phyloP scores from a whole-genome alignment of 1,140 invertebrate genomes.

The Ostrea denselamellosa region DNA sequence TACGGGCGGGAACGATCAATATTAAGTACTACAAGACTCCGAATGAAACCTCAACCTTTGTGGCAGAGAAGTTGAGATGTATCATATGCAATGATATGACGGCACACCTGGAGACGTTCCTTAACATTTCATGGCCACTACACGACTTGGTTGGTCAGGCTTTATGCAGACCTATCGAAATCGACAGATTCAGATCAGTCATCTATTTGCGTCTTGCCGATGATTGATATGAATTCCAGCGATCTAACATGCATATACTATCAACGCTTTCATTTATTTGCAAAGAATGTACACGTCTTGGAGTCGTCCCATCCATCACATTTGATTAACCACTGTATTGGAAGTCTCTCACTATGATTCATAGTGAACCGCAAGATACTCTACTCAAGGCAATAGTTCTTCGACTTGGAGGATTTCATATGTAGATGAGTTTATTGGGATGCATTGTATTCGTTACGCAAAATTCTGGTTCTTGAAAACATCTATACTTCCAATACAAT shows the following conservation, averaged over 20 bases:
- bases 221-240: conserved; percentile 68
- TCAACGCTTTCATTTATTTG: conserved; percentile 67
- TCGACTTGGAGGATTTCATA: conserved; percentile 63
- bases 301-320: conserved; percentile 61
- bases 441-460: conserved; percentile 58
- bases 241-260: conserved; percentile 68
- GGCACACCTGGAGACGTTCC: conserved; percentile 48
- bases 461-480: conserved; percentile 60
- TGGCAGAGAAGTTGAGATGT: conserved; percentile 15
- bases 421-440: conserved; percentile 62
- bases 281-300: conserved; percentile 50
- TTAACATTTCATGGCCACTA: conserved; percentile 47
- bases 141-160: conserved; percentile 43
- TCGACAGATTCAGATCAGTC: conserved; percentile 60
- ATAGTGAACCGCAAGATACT: conserved; percentile 48
- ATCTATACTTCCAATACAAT: conserved; percentile 67
- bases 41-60: neutral
- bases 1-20: conserved; percentile 48
- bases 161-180: conserved; percentile 55
- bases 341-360: conserved; percentile 60
- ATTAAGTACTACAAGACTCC: conserved; percentile 49
- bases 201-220: conserved; percentile 62
- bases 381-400: conserved; percentile 55
- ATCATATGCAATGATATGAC: neutral
- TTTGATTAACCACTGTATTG: conserved; percentile 69